Evolutionary conservation across 2,113 vertebrate species (phyloP).

Genomic region (Chionomys nivalis): DNA sequence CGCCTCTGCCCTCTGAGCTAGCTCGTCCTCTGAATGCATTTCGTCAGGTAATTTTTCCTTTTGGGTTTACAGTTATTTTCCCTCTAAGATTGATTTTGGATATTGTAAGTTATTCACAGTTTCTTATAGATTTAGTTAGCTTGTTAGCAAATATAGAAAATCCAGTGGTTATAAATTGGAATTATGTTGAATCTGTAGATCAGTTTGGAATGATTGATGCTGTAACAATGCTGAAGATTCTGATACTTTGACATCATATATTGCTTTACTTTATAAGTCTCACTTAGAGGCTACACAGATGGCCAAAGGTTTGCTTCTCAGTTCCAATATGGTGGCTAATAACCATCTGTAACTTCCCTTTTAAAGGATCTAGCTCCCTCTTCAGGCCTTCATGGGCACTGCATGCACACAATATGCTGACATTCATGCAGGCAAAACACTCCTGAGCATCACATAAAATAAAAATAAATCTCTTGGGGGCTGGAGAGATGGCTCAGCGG

Average conservation of each 20-base stretch:
- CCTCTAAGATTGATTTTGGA: background rate
- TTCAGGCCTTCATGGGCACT: background rate
- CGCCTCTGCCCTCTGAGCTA: background rate
- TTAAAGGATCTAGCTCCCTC: background rate
- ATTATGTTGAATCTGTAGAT: constrained; percentile 1
- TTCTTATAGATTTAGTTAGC: constrained; percentile 10
- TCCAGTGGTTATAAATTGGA: constrained; percentile 14
- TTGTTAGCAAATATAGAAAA: constrained; percentile 7
- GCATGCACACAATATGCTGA: background rate
- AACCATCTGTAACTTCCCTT: background rate
- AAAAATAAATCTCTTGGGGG: background rate
- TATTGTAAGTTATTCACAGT: background rate
- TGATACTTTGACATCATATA: background rate
- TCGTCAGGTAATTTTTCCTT: background rate
- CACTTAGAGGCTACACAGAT: background rate
- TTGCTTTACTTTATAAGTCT: background rate
- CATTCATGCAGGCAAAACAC: background rate
- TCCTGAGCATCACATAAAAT: background rate
- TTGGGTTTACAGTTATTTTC: background rate
- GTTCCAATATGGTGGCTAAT: background rate
- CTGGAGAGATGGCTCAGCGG: too few species aligned
- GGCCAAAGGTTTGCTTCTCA: background rate
- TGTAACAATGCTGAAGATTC: background rate
- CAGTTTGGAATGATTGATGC: background rate
- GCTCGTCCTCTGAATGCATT: background rate